Evolutionary conservation across 1,140 invertebrate genomes (phyloP).

Genomic region (Latrodectus geometricus): DNA sequence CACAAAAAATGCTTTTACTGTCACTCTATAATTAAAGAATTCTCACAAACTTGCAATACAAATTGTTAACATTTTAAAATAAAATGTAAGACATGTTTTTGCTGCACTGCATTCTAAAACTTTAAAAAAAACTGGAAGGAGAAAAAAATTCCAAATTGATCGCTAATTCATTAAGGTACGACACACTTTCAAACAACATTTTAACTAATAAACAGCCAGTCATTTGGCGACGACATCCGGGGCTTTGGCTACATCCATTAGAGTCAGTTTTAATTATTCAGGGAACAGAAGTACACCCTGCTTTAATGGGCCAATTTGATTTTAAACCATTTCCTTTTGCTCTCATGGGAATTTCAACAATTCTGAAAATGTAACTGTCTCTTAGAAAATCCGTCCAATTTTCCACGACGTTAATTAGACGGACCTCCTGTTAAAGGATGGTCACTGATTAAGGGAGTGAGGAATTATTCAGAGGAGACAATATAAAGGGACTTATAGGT

Average conservation of each 20-base stretch:
- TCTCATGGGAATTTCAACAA: slow-evolving; percentile 43
- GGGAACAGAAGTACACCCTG: slow-evolving; percentile 8
- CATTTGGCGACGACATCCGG: slow-evolving; percentile 5
- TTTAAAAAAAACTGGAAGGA: neutral
- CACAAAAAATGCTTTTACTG: neutral
- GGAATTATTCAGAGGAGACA: neutral
- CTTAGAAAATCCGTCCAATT: slow-evolving; percentile 49
- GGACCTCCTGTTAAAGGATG: slow-evolving; percentile 3
- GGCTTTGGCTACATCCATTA: slow-evolving; percentile 26
- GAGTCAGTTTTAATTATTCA: slow-evolving; percentile 52
- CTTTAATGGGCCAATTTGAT: slow-evolving; percentile 46
- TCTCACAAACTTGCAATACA: neutral
- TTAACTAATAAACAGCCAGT: slow-evolving; percentile 44
- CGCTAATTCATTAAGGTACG: neutral
- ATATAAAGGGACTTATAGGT: neutral
- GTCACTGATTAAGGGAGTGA: neutral
- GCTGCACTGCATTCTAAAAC: neutral
- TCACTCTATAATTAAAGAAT: slow-evolving; percentile 6
- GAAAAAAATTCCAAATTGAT: neutral
- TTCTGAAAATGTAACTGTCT: slow-evolving; percentile 47
- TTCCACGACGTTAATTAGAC: slow-evolving; percentile 42
- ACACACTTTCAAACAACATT: slow-evolving; percentile 16
- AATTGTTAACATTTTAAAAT: slow-evolving; percentile 3
- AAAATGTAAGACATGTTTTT: slow-evolving; percentile 10
- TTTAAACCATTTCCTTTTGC: slow-evolving; percentile 39